Conservation (phyloP, 2,797 vertebrate species). For the Sternarchorhynchus goeldii region DNA sequence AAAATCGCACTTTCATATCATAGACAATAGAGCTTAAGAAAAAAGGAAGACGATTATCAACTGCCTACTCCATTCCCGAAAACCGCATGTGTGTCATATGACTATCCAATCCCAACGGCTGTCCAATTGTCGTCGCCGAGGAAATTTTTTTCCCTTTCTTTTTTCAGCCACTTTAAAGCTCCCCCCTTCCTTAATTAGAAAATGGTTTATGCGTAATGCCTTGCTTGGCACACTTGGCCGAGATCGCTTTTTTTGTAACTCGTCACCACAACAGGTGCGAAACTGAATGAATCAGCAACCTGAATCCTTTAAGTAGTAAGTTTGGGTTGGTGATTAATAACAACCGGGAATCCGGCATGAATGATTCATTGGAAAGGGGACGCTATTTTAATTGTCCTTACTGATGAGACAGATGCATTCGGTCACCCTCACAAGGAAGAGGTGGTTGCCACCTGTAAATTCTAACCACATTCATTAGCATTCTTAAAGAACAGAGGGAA, state of each 20-base stretch:
- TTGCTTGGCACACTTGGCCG: neutral
- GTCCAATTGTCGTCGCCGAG: neutral
- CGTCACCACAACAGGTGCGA: slow-evolving; percentile 44
- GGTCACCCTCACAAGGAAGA: neutral
- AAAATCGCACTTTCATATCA: neutral
- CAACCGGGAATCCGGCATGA: slow-evolving; percentile 40
- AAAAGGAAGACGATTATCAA: neutral
- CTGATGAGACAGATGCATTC: slow-evolving; percentile 20
- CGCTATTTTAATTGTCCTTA: slow-evolving; percentile 32
- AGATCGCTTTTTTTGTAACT: slow-evolving; percentile 9
- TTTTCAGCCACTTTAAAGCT: too few species aligned
- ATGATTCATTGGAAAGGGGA: slow-evolving; percentile 50
- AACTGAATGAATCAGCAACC: slow-evolving; percentile 38
- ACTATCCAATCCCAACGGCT: slow-evolving; percentile 8
- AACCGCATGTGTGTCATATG: slow-evolving; percentile 1
- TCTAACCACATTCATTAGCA: slow-evolving; percentile 15
- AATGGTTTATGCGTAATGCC: slow-evolving; percentile 36
- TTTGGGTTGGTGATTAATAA: slow-evolving; percentile 42
- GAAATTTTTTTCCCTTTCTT: too few species aligned
- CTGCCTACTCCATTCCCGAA: neutral
- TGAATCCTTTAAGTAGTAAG: slow-evolving; percentile 29
- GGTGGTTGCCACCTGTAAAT: slow-evolving; percentile 17
- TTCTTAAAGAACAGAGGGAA: neutral
- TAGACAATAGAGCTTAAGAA: neutral
- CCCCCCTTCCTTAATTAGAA: slow-evolving; percentile 22